Base-by-base conservation (phyloP, 2,797 vertebrate genomes). In the Gobionotothen gibberifrons region DNA sequence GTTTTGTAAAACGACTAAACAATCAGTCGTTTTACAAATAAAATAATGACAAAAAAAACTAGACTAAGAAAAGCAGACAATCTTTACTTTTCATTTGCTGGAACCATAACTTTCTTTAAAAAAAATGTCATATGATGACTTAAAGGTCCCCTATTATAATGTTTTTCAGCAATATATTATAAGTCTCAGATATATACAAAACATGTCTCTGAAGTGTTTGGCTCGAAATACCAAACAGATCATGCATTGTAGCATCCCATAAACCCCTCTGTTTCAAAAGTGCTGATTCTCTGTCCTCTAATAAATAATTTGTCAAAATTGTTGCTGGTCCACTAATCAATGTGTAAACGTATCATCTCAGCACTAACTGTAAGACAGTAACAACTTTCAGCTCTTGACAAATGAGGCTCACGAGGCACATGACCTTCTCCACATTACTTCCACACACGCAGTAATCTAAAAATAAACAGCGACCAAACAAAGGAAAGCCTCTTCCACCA, bases 381-480 rank as follows among this genome's bases (percentile, higher is more conserved):
- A 16, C n/a, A 43, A 17, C 46, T 49, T 17, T 52, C 14, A 44
- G 46, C 22, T 42, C 16, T 15, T 29, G 40, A 76, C 19, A 60
- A 71, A 60, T 48, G 13, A 67, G 19, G 9, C 47, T 6, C 2
- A 36, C 14, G 46, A 9, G 16, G 21, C 46, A 43, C 9, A 10
- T 19, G 32, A 70, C 36, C 46, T 54, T 66, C 47, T 40, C 48
- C 48, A 11, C 14, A 54, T n/a, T 8, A 11, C 39, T n/a, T 36
- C 40, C 21, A 48, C 6, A 74, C 16, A 40, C 51, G 40, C 40
- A 44, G 29, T 17, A 11, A 66, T 64, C 42, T 59, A n/a, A 74
- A 75, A 72, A 63, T 19, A 70, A 69, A 32, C 72, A 42, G 22
- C 17, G 40, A 72, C 46, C 42, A 15, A 29, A 72, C 32, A 43